Conservation (phyloP, 2,113 vertebrate genomes). For the Rhinopomastus cyanomelas region DNA sequence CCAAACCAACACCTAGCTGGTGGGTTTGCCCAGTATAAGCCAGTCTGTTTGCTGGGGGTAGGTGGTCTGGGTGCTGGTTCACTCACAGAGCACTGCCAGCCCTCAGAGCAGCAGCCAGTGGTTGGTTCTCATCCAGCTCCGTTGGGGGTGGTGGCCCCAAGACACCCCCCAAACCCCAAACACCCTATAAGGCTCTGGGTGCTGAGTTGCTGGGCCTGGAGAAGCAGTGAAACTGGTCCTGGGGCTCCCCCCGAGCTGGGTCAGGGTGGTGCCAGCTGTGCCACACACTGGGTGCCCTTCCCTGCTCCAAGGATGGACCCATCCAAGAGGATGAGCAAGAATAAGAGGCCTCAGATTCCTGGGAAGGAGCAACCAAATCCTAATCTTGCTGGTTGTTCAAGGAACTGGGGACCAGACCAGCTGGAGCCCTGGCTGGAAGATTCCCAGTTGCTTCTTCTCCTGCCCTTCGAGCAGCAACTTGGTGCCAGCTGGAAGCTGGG, state of each 20-base stretch:
- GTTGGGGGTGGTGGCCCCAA: not conserved
- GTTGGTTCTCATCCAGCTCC: not conserved
- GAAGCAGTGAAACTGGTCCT: not conserved
- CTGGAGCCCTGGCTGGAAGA: not conserved
- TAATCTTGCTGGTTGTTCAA: not conserved
- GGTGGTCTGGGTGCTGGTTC: not conserved
- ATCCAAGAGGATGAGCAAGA: not conserved
- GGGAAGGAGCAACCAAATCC: not conserved
- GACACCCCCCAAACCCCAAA: not conserved
- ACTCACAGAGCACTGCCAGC: not conserved
- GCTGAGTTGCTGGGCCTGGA: not conserved
- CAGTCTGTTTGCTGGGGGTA: not conserved
- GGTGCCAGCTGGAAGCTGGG: not conserved
- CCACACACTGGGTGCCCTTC: fast-evolving
- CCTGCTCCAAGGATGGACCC: not conserved
- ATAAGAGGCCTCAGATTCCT: not conserved
- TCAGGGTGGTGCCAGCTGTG: too few relatives aligned
- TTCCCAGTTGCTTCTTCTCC: not conserved
- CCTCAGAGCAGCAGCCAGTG: not conserved
- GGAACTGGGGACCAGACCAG: not conserved
- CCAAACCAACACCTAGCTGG: fast-evolving
- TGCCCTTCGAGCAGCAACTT: not conserved
- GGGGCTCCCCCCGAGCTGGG: not conserved
- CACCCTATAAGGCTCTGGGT: fast-evolving
- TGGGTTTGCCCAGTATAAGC: not conserved